Conservation (phyloP, 2,888 invertebrate genomes). For the Acronicta aceris region DNA sequence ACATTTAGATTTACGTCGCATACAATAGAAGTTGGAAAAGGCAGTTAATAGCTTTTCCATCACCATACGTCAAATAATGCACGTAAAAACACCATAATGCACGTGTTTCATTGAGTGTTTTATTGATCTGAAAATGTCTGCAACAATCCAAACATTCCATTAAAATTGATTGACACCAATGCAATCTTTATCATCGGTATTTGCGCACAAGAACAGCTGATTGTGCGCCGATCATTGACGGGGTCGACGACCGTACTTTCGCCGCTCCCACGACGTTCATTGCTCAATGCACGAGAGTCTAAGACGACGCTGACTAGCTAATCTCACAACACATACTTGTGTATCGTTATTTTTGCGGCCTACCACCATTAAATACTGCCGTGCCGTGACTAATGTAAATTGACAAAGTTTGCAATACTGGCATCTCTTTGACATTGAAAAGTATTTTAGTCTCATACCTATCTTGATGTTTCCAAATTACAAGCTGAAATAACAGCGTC, state of each 20-base stretch:
- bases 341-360: conserved; percentile 48
- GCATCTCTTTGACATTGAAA: conserved; percentile 28
- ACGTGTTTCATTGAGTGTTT: conserved; percentile 8
- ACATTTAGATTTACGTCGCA: background rate
- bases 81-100: background rate
- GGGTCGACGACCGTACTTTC: conserved; percentile 87
- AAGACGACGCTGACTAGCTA: conserved; percentile 65
- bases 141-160: conserved; percentile 44
- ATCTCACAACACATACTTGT: conserved; percentile 44
- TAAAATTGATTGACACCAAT: conserved; percentile 59
- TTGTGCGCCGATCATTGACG: conserved; percentile 76
- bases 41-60: conserved; percentile 8
- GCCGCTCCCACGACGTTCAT: conserved; percentile 83
- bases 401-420: conserved; percentile 11
- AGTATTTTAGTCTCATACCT: conserved; percentile 25
- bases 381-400: conserved; percentile 13
- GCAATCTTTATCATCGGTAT: conserved; percentile 66
- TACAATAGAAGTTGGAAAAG: background rate
- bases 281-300: conserved; percentile 76
- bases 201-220: conserved; percentile 85
- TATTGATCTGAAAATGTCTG: conserved; percentile 11
- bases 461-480: conserved; percentile 42
- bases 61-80: conserved; percentile 4
- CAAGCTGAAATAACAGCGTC: conserved; percentile 13
- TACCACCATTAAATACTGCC: conserved; percentile 32